phyloP scores from a whole-genome alignment of 2,797 vertebrate species.

The Ptychadena robeensis region DNA sequence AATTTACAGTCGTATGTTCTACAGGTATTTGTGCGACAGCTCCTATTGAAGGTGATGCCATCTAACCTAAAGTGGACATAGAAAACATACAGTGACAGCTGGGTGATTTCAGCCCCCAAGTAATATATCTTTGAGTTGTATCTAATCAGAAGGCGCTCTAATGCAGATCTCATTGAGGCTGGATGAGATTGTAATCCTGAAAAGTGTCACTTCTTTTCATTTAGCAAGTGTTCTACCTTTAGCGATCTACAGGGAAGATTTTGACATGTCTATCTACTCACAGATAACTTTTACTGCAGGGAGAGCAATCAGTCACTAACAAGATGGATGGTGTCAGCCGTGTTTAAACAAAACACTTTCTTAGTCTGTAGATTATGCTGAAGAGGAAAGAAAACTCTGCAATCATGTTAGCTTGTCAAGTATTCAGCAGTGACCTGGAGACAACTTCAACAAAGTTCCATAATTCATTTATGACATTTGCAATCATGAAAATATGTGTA shows the following conservation, averaged over 20 bases:
- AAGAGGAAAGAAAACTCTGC: conserved; percentile 61
- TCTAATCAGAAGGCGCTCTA: neutral
- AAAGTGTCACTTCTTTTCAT: neutral
- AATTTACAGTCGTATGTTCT: neutral
- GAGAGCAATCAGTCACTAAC: conserved; percentile 48
- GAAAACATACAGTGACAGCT: neutral
- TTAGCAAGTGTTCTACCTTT: conserved; percentile 15
- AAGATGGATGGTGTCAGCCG: conserved; percentile 58
- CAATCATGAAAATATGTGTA: too few species aligned
- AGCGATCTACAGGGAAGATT: conserved; percentile 54
- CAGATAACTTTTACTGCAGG: conserved; percentile 56
- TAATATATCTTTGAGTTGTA: neutral
- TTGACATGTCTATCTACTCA: conserved; percentile 58
- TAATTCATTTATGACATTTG: neutral
- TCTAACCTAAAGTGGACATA: neutral
- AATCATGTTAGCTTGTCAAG: conserved; percentile 56
- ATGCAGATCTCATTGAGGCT: neutral
- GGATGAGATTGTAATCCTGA: conserved; percentile 23
- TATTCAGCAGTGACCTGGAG: conserved; percentile 22
- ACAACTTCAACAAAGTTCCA: neutral
- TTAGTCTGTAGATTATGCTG: conserved; percentile 48
- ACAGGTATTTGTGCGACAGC: neutral
- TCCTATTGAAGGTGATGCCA: neutral
- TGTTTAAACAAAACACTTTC: conserved; percentile 59
- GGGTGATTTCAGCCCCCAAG: neutral